Evolutionary conservation across 2,113 vertebrate species (phyloP).

Genomic region (Motacilla tschutschensis): DNA sequence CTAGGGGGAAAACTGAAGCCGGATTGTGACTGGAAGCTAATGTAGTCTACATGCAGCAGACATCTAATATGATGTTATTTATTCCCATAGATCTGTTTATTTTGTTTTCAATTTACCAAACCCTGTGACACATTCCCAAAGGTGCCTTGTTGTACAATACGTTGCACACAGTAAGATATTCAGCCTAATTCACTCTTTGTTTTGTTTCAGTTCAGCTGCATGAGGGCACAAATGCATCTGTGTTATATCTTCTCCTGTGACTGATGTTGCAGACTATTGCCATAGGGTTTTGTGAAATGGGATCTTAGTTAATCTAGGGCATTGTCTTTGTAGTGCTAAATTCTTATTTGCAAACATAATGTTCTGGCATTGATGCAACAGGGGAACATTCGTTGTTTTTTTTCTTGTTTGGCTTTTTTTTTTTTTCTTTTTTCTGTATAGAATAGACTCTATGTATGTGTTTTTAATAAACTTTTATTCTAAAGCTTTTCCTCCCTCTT

Average conservation of each 20-base stretch:
- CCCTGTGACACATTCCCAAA: constrained; percentile 72
- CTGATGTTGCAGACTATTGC: constrained; percentile 70
- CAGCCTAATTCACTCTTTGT: constrained; percentile 73
- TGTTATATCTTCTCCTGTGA: constrained; percentile 70
- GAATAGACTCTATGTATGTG: constrained; percentile 46
- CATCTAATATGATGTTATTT: constrained; percentile 74
- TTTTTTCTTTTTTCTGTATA: neutral
- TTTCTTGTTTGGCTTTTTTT: neutral
- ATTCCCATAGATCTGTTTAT: constrained; percentile 75
- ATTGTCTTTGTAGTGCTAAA: constrained; percentile 66
- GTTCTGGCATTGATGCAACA: constrained; percentile 63
- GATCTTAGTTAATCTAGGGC: constrained; percentile 70
- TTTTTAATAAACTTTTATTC: constrained; percentile 65
- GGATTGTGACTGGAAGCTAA: constrained; percentile 51
- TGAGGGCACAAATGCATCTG: constrained; percentile 65
- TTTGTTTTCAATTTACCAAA: constrained; percentile 75
- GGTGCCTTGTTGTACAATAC: constrained; percentile 69
- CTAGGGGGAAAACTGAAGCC: constrained; percentile 27
- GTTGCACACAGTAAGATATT: constrained; percentile 69
- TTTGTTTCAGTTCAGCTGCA: constrained; percentile 72
- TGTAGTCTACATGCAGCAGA: constrained; percentile 58
- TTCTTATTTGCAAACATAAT: constrained; percentile 71
- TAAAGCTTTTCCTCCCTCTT: constrained; percentile 41
- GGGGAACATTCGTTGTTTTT: constrained; percentile 46
- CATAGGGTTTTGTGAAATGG: constrained; percentile 70